phyloP scores from a whole-genome alignment of 2,888 invertebrate genomes.

The Choristoneura rosaceana region DNA sequence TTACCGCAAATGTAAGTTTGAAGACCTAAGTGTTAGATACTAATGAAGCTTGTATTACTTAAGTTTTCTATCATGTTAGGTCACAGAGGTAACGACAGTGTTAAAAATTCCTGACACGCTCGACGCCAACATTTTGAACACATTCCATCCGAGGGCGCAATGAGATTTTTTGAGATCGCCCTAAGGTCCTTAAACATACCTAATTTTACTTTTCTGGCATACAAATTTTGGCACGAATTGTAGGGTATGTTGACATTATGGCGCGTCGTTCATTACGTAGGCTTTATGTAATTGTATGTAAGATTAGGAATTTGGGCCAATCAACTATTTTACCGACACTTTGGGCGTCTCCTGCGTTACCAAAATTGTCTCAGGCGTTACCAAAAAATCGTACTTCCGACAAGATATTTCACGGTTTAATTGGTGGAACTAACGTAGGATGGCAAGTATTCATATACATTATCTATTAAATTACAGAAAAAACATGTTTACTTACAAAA shows the following conservation, averaged over 20 bases:
- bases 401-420: too few species aligned
- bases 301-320: too few species aligned
- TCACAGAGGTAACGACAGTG: background rate
- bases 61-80: background rate
- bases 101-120: background rate
- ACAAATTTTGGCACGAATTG: slow-evolving; percentile 36
- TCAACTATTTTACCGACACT: too few species aligned
- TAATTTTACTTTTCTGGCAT: slow-evolving; percentile 11
- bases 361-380: too few species aligned
- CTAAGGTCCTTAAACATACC: background rate
- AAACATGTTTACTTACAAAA: too few species aligned
- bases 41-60: background rate
- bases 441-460: too few species aligned
- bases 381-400: too few species aligned
- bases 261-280: background rate
- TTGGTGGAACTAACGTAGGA: too few species aligned
- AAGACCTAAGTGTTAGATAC: background rate
- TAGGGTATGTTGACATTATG: slow-evolving; percentile 7
- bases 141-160: background rate
- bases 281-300: background rate
- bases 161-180: background rate
- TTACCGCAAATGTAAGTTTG: background rate
- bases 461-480: too few species aligned
- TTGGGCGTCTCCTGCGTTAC: too few species aligned
- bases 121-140: background rate